Conservation (phyloP, 2,113 vertebrate genomes). For the Delphinus delphis region DNA sequence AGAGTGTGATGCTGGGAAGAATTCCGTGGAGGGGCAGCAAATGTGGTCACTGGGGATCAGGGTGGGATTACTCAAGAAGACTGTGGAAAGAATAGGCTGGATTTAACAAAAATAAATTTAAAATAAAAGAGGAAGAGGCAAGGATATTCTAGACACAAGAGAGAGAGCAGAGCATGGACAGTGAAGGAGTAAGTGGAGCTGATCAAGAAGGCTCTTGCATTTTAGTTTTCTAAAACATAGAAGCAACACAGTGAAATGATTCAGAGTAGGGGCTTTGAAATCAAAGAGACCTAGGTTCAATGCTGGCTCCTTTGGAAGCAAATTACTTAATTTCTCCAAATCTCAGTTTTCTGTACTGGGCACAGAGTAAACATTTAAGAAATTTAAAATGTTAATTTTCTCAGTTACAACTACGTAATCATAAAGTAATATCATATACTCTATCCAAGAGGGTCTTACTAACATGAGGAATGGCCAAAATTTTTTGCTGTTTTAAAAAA, state of each 20-base stretch:
- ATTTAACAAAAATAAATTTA: neutral
- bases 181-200: neutral
- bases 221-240: neutral
- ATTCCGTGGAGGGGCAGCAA: neutral
- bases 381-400: neutral
- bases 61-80: neutral
- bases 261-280: neutral
- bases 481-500: neutral
- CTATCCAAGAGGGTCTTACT: neutral
- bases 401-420: neutral
- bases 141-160: neutral
- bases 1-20: neutral
- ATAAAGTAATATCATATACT: neutral
- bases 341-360: neutral
- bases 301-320: neutral
- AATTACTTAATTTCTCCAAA: neutral
- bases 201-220: neutral
- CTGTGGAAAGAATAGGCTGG: neutral
- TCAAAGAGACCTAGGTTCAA: neutral
- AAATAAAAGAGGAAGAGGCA: neutral
- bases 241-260: neutral
- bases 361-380: neutral
- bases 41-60: neutral
- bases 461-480: neutral
- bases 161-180: rapidly evolving